phyloP scores from a whole-genome alignment of 2,888 invertebrate species.

The Ceramica pisi region DNA sequence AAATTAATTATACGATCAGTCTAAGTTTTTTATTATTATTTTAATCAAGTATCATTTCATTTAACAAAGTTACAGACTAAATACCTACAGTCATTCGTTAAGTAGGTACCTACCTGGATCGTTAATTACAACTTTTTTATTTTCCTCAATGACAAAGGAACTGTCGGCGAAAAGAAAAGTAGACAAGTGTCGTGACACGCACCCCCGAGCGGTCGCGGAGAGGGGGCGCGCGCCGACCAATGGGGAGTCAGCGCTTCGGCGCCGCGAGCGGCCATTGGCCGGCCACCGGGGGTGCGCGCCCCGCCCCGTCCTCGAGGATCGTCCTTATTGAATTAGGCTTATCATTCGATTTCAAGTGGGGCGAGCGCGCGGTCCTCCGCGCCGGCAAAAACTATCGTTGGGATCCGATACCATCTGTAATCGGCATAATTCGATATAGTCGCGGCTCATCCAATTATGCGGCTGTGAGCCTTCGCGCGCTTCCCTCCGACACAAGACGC shows the following conservation, averaged over 20 bases:
- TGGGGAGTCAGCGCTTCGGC: slow-evolving; percentile 75
- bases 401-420: slow-evolving; percentile 89
- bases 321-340: slow-evolving; percentile 95
- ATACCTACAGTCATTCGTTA: slow-evolving; percentile 86
- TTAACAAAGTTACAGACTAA: slow-evolving; percentile 64
- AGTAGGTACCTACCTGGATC: slow-evolving; percentile 88
- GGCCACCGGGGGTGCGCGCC: slow-evolving; percentile 84
- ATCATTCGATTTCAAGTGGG: slow-evolving; percentile 92
- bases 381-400: slow-evolving; percentile 84
- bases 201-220: slow-evolving; percentile 81
- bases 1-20: background rate
- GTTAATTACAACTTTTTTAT: slow-evolving; percentile 91
- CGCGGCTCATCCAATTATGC: slow-evolving; percentile 89
- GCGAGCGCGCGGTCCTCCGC: slow-evolving; percentile 88
- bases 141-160: slow-evolving; percentile 91
- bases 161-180: slow-evolving; percentile 91
- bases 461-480: slow-evolving; percentile 82
- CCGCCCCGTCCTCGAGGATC: slow-evolving; percentile 89
- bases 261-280: slow-evolving; percentile 81
- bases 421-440: slow-evolving; percentile 89
- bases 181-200: slow-evolving; percentile 91
- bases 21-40: background rate
- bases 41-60: slow-evolving; percentile 40
- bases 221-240: slow-evolving; percentile 77
- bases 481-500: slow-evolving; percentile 77